Evolutionary conservation across 2,888 invertebrate genomes (phyloP).

Genomic region (Pycnomerus fuliginosus): DNA sequence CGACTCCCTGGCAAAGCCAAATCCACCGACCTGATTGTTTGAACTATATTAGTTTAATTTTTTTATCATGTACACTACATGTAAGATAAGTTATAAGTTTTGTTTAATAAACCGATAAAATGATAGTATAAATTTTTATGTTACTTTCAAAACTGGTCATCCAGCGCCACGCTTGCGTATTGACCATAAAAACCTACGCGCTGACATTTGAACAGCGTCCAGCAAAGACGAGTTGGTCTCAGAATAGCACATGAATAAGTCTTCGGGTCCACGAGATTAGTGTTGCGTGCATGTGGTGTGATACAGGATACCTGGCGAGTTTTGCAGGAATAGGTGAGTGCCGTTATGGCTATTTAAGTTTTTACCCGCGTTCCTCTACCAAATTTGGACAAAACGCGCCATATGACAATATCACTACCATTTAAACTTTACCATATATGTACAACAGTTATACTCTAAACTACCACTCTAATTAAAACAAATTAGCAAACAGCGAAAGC

Average conservation of each 20-base stretch:
- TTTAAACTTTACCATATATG: too few relatives aligned
- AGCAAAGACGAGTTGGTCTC: slow-evolving; percentile 30
- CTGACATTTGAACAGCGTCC: slow-evolving; percentile 36
- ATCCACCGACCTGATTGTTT: slow-evolving; percentile 44
- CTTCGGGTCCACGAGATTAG: slow-evolving; percentile 18
- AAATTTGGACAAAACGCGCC: not conserved
- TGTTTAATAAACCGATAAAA: slow-evolving; percentile 14
- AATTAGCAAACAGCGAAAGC: too few relatives aligned
- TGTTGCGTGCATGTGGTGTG: slow-evolving; percentile 22
- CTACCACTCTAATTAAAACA: too few relatives aligned
- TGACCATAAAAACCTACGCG: slow-evolving; percentile 29
- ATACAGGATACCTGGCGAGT: slow-evolving; percentile 19
- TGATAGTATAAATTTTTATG: slow-evolving; percentile 1
- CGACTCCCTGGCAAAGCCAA: slow-evolving; percentile 45
- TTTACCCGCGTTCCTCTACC: not conserved
- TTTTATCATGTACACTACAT: slow-evolving; percentile 20
- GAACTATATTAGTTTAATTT: slow-evolving; percentile 30
- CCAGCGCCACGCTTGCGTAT: slow-evolving; percentile 22
- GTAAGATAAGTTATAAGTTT: slow-evolving; percentile 13
- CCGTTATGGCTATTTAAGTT: not conserved
- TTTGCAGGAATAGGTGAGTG: slow-evolving; percentile 16
- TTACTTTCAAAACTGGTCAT: too few relatives aligned
- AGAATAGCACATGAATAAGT: slow-evolving; percentile 30
- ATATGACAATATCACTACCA: too few relatives aligned
- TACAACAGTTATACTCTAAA: too few relatives aligned